These are phyloP conservation scores for Tanytarsus gracilentus DNA, from an alignment of 2,888 invertebrate species.

Conservation along the genomic window DNA sequence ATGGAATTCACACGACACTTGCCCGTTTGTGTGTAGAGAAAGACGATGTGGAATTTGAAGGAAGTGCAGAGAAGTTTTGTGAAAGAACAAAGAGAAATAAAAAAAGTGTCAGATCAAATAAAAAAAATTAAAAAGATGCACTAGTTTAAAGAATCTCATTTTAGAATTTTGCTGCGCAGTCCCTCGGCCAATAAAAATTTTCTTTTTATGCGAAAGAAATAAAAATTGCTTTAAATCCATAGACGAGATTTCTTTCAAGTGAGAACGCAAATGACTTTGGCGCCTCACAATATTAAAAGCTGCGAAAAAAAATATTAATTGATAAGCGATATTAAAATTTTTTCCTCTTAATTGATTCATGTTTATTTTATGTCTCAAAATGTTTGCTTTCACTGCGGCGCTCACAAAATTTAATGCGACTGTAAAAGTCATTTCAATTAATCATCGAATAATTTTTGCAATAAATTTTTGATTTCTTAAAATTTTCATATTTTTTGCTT, in stretches of 20 bases:
- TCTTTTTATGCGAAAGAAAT: no score
- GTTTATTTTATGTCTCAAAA: no score
- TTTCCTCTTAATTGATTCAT: not conserved
- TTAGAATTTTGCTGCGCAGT: no score
- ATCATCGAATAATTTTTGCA: no score
- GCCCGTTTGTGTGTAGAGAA: not conserved
- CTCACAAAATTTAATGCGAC: no score
- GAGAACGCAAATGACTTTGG: not conserved
- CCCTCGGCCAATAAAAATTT: no score
- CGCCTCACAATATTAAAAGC: not conserved
- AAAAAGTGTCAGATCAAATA: not conserved
- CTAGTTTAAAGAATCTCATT: no score
- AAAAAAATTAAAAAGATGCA: slow-evolving; percentile 4
- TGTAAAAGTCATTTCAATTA: no score
- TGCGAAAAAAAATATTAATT: not conserved
- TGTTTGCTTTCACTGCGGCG: no score
- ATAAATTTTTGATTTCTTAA: no score
- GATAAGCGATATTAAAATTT: slow-evolving; percentile 1
- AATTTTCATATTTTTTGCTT: no score
- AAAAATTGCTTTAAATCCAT: no score
- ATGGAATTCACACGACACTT: slow-evolving; percentile 1
- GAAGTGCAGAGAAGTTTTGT: slow-evolving; percentile 14
- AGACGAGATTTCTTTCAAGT: not conserved
- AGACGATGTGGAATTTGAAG: not conserved
- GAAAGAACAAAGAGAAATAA: not conserved